Base-by-base conservation (phyloP, 2,113 vertebrate species). In the Toxostoma redivivum region DNA sequence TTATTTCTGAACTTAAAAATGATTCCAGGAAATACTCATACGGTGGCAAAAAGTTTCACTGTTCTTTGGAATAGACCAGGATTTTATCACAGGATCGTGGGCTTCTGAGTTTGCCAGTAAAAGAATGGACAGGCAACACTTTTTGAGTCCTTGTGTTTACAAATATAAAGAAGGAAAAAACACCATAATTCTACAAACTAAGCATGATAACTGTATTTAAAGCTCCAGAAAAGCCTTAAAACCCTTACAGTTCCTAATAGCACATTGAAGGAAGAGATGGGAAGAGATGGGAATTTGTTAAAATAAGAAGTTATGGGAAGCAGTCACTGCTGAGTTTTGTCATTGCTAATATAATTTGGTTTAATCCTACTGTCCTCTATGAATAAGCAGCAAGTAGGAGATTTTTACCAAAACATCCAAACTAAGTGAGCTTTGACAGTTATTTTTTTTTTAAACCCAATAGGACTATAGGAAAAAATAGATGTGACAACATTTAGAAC, bases 1-100 rank as follows among this genome's bases (percentile, higher is more conserved):
- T 97, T 94, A 92, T 92, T 94, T 95, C 60, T 95, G 72, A 95
- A 80, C 79, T 86, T 90, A 54, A 91, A 96, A 89, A 51, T 71
- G 60, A 20, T 93, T 95, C 87, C 85, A 92, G 91, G 94, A 97
- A 96, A 86, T 77, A 89, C 50, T 84, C 20, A 1, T 73, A 30
- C 56, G 84, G 65, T 65, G 70, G 89, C 94, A 83, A 48, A 89
- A 96, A 84, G 23, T 95, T 83, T 92, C 61, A 50, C 50, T 78
- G 10, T 64, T 95, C 82, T 86, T 78, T 78, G 37, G 44, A 50
- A 71, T 14, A 67, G 44, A 42, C 23, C 48, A 40, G 47, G 44
- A 56, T 92, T 95, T 92, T 96, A 23, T 83, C 60, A 78, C 0
- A 2, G 53, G 56, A 71, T 83, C 1, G 0, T 20, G 22, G 50